phyloP scores from a whole-genome alignment of 2,888 invertebrate genomes.

The Leptinotarsa haldemani region DNA sequence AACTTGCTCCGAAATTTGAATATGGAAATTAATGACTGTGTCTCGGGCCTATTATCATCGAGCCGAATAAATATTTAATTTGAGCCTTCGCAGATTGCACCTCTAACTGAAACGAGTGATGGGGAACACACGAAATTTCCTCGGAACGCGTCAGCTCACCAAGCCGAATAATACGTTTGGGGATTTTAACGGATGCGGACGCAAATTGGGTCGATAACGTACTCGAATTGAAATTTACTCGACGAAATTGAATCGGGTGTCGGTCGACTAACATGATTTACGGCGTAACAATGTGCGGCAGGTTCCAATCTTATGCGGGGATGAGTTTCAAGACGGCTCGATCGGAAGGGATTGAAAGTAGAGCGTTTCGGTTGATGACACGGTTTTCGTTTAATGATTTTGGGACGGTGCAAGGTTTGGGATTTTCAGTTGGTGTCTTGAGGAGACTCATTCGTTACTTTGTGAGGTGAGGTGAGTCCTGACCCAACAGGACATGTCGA shows the following conservation, averaged over 20 bases:
- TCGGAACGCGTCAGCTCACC: conserved; percentile 12
- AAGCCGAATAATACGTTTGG: conserved; percentile 25
- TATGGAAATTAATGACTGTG: conserved; percentile 12
- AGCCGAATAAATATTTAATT: conserved; percentile 15
- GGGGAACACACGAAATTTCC: conserved; percentile 14
- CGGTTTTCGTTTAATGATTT: neutral
- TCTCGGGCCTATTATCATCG: conserved; percentile 11
- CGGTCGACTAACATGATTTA: conserved; percentile 18
- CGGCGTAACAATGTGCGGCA: conserved; percentile 7
- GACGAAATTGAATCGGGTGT: neutral
- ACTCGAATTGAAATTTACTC: conserved; percentile 27
- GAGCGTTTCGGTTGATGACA: neutral
- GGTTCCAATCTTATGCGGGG: neutral
- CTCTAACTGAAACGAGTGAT: conserved; percentile 7
- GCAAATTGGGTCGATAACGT: conserved; percentile 25
- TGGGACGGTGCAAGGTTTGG: too few relatives aligned
- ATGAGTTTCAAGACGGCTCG: neutral
- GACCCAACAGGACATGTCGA: too few relatives aligned
- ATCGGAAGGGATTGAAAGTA: neutral
- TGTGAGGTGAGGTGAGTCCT: too few relatives aligned
- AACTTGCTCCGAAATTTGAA: neutral
- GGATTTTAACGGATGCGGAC: conserved; percentile 25
- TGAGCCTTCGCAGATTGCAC: conserved; percentile 7
- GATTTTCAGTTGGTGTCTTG: too few relatives aligned
- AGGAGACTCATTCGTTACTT: too few relatives aligned